A percentile compares a stretch with the other conserved stretches of the same genome.
Conservation (phyloP, 2,888 invertebrate species). For the Caradrina clavipalpis region DNA sequence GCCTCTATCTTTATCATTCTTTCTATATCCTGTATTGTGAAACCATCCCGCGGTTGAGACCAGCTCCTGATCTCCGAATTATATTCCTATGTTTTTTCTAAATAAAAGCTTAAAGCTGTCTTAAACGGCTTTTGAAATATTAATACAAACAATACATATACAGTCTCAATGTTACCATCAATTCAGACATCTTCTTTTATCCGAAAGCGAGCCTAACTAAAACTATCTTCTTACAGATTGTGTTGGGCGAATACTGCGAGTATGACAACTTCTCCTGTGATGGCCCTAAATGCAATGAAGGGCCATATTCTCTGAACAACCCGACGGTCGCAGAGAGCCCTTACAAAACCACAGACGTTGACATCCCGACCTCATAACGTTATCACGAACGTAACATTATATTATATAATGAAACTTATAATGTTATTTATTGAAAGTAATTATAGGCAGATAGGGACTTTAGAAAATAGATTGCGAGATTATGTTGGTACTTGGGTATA, state of each 20-base stretch:
- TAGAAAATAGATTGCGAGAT: conserved; percentile 2
- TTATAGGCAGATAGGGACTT: not conserved
- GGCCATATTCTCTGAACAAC: conserved; percentile 78
- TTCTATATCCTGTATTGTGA: too few species aligned
- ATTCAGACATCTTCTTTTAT: not conserved
- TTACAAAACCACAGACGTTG: conserved; percentile 38
- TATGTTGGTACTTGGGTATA: not conserved
- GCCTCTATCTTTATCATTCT: too few species aligned
- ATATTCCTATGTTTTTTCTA: too few species aligned
- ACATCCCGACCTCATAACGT: conserved; percentile 46
- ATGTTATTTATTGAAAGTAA: too few species aligned
- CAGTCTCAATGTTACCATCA: not conserved
- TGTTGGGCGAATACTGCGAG: conserved; percentile 86
- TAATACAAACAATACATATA: not conserved
- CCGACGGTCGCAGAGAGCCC: conserved; percentile 35
- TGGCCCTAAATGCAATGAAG: conserved; percentile 84
- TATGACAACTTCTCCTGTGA: conserved; percentile 87
- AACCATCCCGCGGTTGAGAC: too few species aligned
- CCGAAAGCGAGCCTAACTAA: conserved; percentile 18
- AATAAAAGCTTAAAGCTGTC: too few species aligned
- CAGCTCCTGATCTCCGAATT: too few species aligned
- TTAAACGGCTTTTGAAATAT: too few species aligned
- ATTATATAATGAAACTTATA: not conserved
- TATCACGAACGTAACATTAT: not conserved
- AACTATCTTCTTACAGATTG: conserved; percentile 70